A percentile compares a stretch with the other conserved stretches of the same genome.
These are phyloP conservation scores for Prunella strophiata DNA, from an alignment of 2,797 vertebrate genomes.

Conservation along the genomic window DNA sequence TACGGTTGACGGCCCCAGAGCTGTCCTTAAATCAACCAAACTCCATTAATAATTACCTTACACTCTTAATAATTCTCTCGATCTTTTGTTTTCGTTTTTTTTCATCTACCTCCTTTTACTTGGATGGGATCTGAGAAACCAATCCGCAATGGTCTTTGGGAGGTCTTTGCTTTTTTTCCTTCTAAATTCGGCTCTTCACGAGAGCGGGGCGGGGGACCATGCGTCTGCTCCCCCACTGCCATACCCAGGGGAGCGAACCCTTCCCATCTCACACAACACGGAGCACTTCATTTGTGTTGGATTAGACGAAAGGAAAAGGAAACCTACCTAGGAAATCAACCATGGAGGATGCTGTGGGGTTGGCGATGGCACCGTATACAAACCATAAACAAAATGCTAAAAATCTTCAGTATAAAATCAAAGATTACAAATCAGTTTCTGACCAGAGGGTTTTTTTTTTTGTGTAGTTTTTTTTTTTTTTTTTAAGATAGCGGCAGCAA, in stretches of 20 bases:
- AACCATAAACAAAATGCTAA: constrained; percentile 84
- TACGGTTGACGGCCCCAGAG: too few relatives aligned
- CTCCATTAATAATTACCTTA: too few relatives aligned
- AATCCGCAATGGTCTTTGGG: background rate
- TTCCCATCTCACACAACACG: constrained; percentile 63
- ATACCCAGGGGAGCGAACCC: too few relatives aligned
- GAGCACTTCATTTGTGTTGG: constrained; percentile 60
- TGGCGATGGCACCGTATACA: constrained; percentile 76
- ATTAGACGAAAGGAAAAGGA: constrained; percentile 68
- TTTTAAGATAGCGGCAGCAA: constrained; percentile 75
- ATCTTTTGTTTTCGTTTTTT: too few relatives aligned
- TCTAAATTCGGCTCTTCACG: background rate
- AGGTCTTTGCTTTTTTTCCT: constrained; percentile 11
- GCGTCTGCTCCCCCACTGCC: constrained; percentile 18
- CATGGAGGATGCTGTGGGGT: constrained; percentile 58
- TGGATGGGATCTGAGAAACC: constrained; percentile 24
- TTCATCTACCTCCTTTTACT: too few relatives aligned
- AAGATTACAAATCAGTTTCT: constrained; percentile 83
- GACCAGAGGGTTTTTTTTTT: constrained; percentile 48
- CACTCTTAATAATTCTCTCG: too few relatives aligned
- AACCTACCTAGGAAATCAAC: constrained; percentile 67
- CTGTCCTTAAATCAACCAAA: too few relatives aligned
- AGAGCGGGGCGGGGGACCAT: background rate
- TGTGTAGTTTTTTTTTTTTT: background rate
- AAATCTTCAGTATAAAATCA: constrained; percentile 79